Conservation (phyloP, 2,797 vertebrate species). For the Sebastes baramenuke region DNA sequence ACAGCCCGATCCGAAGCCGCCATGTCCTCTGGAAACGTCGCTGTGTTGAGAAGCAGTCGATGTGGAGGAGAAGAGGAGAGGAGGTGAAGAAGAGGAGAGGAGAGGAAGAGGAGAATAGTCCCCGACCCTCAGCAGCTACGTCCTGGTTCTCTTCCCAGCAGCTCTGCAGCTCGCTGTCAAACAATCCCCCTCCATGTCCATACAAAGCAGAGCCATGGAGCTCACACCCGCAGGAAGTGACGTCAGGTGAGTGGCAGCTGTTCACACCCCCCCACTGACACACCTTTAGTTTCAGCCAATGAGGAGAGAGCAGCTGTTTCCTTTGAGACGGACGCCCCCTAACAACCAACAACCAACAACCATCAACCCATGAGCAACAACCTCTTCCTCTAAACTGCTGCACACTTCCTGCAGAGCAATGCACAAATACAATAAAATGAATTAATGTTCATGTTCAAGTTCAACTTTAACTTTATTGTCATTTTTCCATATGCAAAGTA, state of each 20-base stretch:
- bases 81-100: neutral
- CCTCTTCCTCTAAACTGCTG: no score
- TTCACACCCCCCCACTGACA: conserved; percentile 70
- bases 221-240: conserved; percentile 73
- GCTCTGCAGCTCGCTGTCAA: conserved; percentile 79
- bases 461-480: no score
- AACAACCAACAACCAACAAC: neutral
- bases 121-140: conserved; percentile 42
- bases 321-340: conserved; percentile 67
- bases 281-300: conserved; percentile 84
- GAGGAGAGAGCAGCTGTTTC: conserved; percentile 24
- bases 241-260: conserved; percentile 50
- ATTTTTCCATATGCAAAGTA: no score
- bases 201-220: conserved; percentile 57
- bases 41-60: conserved; percentile 20
- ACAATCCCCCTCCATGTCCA: conserved; percentile 73
- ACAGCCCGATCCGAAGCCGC: conserved; percentile 56
- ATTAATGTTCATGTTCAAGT: no score
- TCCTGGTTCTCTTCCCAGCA: conserved; percentile 71
- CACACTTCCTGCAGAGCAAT: no score
- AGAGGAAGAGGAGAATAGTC: conserved; percentile 8
- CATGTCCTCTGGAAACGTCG: conserved; percentile 61
- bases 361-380: no score
- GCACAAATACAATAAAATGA: no score
- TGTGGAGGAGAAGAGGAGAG: neutral